Conservation (phyloP, 2,888 invertebrate species). For the Rotaria sp. region DNA sequence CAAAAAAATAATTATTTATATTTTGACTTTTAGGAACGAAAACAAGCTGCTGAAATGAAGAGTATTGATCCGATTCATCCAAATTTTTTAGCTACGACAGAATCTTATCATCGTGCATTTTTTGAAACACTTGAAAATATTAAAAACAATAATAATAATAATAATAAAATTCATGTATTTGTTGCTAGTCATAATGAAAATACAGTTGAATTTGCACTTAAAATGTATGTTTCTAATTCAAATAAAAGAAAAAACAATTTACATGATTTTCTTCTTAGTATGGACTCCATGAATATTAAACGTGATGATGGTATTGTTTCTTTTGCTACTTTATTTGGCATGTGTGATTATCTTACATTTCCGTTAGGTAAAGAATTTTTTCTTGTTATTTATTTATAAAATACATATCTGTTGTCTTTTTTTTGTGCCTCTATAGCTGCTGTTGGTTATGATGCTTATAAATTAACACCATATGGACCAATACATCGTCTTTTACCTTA, state of each 20-base stretch:
- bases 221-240: conserved; percentile 62
- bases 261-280: conserved; percentile 58
- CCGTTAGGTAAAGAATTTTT: not conserved
- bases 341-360: conserved; percentile 98
- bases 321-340: conserved; percentile 94
- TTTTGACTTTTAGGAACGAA: conserved; percentile 62
- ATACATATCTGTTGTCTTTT: too few relatives aligned
- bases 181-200: conserved; percentile 98
- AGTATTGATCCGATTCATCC: conserved; percentile 92
- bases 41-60: conserved; percentile 77
- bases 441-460: conserved; percentile 96
- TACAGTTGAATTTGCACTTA: conserved; percentile 86
- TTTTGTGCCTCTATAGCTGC: conserved; percentile 64
- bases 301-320: conserved; percentile 90
- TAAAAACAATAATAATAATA: conserved; percentile 45
- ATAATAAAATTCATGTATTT: conserved; percentile 67
- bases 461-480: conserved; percentile 97
- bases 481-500: conserved; percentile 95
- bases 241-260: not conserved
- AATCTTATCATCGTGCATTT: conserved; percentile 72
- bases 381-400: not conserved
- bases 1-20: not conserved
- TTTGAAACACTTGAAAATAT: conserved; percentile 51
- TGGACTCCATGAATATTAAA: conserved; percentile 82
- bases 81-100: conserved; percentile 79